phyloP scores from a whole-genome alignment of 2,888 invertebrate genomes.

The Drosophila phalerata region DNA sequence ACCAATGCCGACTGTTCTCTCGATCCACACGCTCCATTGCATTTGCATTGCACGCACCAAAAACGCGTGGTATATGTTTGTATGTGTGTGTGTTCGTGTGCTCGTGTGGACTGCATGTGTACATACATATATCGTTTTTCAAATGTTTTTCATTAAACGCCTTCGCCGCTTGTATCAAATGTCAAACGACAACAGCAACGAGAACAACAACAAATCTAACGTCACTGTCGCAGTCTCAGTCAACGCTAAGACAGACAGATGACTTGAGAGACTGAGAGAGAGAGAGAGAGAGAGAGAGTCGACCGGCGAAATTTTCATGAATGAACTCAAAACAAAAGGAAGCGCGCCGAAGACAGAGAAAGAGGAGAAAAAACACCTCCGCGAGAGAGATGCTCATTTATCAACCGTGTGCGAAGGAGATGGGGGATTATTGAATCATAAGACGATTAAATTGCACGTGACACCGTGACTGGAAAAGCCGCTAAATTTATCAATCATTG shows the following conservation, averaged over 20 bases:
- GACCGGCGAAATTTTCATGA: conserved; percentile 57
- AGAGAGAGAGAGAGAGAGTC: conserved; percentile 10
- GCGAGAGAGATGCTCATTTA: conserved; percentile 60
- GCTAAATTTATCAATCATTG: conserved; percentile 53
- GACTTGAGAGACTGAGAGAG: conserved; percentile 25
- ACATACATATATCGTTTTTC: conserved; percentile 67
- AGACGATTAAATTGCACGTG: conserved; percentile 81
- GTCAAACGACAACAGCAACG: conserved; percentile 70
- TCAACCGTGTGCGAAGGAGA: conserved; percentile 43
- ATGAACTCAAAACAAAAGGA: conserved; percentile 60
- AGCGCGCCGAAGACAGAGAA: conserved; percentile 10
- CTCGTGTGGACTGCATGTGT: conserved; percentile 8
- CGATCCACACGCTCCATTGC: conserved; percentile 63
- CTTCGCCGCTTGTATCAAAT: conserved; percentile 71
- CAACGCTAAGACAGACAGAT: conserved; percentile 51
- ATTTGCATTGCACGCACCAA: conserved; percentile 79
- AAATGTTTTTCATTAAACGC: conserved; percentile 69
- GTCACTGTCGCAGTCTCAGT: conserved; percentile 32
- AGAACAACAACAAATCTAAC: conserved; percentile 4
- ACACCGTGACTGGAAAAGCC: conserved; percentile 66
- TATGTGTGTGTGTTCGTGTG: conserved; percentile 5
- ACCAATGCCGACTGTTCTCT: conserved; percentile 27
- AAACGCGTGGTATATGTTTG: conserved; percentile 63
- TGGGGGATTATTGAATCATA: conserved; percentile 48
- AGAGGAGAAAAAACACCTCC: conserved; percentile 14